A percentile compares a stretch with the other conserved stretches of the same genome.
phyloP scores from a whole-genome alignment of 1,140 invertebrate species.

The Asbolus verrucosus region DNA sequence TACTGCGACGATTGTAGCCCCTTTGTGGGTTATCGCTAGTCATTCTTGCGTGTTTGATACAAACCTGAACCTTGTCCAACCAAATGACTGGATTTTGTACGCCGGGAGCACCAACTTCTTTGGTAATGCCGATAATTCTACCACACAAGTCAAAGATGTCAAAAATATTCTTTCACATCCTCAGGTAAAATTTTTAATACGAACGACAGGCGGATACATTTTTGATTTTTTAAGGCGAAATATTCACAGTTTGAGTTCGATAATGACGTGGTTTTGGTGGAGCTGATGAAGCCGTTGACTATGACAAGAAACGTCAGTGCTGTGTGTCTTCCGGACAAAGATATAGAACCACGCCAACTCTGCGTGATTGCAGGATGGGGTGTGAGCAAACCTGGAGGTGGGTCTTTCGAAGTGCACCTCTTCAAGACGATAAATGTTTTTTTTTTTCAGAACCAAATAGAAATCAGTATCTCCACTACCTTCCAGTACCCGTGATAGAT shows the following conservation, averaged over 20 bases:
- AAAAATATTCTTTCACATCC: conserved; percentile 70
- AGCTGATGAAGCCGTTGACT: conserved; percentile 68
- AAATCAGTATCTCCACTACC: conserved; percentile 69
- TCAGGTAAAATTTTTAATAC: conserved; percentile 52
- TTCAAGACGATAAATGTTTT: too few relatives aligned
- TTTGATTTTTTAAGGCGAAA: conserved; percentile 66
- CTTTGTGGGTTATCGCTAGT: conserved; percentile 70
- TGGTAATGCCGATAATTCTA: conserved; percentile 56
- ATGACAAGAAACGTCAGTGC: conserved; percentile 70
- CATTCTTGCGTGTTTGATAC: conserved; percentile 68
- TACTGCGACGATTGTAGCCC: conserved; percentile 71
- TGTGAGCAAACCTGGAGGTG: conserved; percentile 67
- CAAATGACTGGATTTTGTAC: conserved; percentile 65
- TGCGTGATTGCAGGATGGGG: conserved; percentile 75
- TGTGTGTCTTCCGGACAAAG: conserved; percentile 69
- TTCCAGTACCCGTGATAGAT: conserved; percentile 70
- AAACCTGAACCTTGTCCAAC: conserved; percentile 1
- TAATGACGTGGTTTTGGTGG: conserved; percentile 71
- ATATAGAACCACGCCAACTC: conserved; percentile 68
- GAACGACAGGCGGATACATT: background rate
- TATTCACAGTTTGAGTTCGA: conserved; percentile 72
- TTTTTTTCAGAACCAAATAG: conserved; percentile 67
- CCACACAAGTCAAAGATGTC: conserved; percentile 62
- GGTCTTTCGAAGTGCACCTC: conserved; percentile 13
- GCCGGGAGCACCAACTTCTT: conserved; percentile 65